phyloP scores from a whole-genome alignment of 1,140 invertebrate genomes.

The Callitettix versicolor region DNA sequence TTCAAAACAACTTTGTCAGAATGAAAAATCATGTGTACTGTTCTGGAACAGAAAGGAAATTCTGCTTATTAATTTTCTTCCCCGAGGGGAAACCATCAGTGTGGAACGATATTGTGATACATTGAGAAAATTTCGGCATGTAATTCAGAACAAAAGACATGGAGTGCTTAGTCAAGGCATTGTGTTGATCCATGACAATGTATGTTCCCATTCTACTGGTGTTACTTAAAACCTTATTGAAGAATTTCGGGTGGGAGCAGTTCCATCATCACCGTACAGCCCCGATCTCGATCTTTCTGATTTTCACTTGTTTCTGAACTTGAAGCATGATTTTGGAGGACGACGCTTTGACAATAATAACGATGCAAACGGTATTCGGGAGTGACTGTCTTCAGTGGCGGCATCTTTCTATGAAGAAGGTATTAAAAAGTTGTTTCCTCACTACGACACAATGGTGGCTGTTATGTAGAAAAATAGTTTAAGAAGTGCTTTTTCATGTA shows the following conservation, averaged over 20 bases:
- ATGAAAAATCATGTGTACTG: slow-evolving; percentile 3
- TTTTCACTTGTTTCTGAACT: no score
- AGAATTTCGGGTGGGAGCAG: background rate
- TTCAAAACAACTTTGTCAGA: background rate
- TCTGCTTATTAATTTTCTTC: slow-evolving; percentile 15
- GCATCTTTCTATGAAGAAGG: slow-evolving; percentile 2
- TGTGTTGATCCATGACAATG: slow-evolving; percentile 32
- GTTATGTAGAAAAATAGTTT: slow-evolving; percentile 4
- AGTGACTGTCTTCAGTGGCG: background rate
- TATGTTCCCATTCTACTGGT: slow-evolving; percentile 26
- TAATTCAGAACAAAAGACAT: slow-evolving; percentile 18
- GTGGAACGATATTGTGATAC: slow-evolving; percentile 20
- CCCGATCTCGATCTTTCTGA: background rate
- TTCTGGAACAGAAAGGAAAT: slow-evolving; percentile 5
- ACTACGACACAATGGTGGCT: background rate
- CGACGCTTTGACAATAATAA: background rate
- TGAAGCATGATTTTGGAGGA: no score
- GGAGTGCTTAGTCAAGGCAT: slow-evolving; percentile 20
- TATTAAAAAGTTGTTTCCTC: no score
- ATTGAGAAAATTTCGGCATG: slow-evolving; percentile 18
- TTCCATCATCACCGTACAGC: background rate
- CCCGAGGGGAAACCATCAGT: slow-evolving; percentile 24
- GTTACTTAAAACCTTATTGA: background rate
- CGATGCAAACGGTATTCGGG: background rate
- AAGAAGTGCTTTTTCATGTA: background rate